Evolutionary conservation across 37 sponge, comb jelly and placozoan species (phyloP), one percentile per base, ranked within the genome.

Genomic region (Petrosia ficiformis): DNA sequence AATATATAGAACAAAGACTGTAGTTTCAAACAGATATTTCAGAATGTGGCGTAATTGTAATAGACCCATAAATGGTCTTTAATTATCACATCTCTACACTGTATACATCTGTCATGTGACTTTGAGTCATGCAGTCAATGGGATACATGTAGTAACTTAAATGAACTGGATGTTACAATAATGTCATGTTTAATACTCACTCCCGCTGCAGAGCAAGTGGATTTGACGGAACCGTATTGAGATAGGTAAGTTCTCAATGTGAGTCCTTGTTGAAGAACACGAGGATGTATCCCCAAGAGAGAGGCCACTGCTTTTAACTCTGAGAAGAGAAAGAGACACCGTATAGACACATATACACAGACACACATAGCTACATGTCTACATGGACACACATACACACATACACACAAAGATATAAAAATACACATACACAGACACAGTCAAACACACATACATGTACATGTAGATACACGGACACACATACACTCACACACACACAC

Each of bases 131-230:
- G n/a, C n/a, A n/a, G n/a, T n/a, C n/a, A n/a, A n/a, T n/a, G n/a
- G n/a, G n/a, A n/a, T n/a, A n/a, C n/a, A n/a, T n/a, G n/a, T n/a
- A n/a, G n/a, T n/a, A n/a, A n/a, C n/a, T n/a, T n/a, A n/a, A n/a
- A n/a, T n/a, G n/a, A n/a, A n/a, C n/a, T n/a, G n/a, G n/a, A 48
- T 48, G 54, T 19, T 19, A 48, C 54, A 48, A 19, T 48, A 19
- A 48, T 19, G 14, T 8, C 14, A 19, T 8, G 54, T 48, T 19
- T 48, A 8, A 19, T 48, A 8, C 87, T 80, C 48, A 92, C 93
- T 44, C 80, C 93, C 68, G 88, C 93, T 36, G 93, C 89, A 31
- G 93, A 87, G 70, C 89, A 87, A 1, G 77, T 65, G 1, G 93
- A 77, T 36, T 74, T 67, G 52, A 84, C 74, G 16, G 72, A 31